Evolutionary conservation across 2,888 invertebrate species (phyloP).

Genomic region (Osmoderma eremita): DNA sequence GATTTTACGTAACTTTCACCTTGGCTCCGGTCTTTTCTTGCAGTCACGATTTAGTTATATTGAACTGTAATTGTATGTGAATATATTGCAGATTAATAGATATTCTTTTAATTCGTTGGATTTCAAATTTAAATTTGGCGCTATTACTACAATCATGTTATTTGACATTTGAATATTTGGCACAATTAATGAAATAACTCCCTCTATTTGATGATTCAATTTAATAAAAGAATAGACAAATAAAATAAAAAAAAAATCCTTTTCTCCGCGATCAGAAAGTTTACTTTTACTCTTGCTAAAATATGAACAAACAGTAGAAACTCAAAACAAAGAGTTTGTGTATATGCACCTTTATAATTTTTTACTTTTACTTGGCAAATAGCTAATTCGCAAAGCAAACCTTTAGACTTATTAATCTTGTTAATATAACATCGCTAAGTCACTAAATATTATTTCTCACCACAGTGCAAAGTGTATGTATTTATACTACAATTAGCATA

Average conservation of each 20-base stretch:
- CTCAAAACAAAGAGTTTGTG: conserved; percentile 8
- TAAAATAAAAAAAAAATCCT: too few species aligned
- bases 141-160: too few species aligned
- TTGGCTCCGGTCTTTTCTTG: conserved; percentile 15
- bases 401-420: conserved; percentile 2
- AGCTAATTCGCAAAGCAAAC: conserved; percentile 12
- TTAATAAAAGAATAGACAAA: too few species aligned
- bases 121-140: too few species aligned
- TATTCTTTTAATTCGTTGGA: too few species aligned
- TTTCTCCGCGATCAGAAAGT: conserved; percentile 17
- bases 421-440: conserved; percentile 13
- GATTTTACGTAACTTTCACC: conserved; percentile 26
- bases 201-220: too few species aligned
- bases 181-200: too few species aligned
- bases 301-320: conserved; percentile 18
- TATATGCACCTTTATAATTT: background rate
- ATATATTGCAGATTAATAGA: too few species aligned
- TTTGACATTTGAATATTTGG: too few species aligned
- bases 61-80: too few species aligned
- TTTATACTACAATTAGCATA: background rate
- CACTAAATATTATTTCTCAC: background rate
- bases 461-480: background rate
- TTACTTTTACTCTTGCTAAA: conserved; percentile 35
- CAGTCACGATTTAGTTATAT: conserved; percentile 19
- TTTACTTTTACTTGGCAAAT: conserved; percentile 26